Evolutionary conservation across 2,113 vertebrate genomes (phyloP), one percentile per base, ranked within the genome.

Genomic region (Cynocephalus volans): DNA sequence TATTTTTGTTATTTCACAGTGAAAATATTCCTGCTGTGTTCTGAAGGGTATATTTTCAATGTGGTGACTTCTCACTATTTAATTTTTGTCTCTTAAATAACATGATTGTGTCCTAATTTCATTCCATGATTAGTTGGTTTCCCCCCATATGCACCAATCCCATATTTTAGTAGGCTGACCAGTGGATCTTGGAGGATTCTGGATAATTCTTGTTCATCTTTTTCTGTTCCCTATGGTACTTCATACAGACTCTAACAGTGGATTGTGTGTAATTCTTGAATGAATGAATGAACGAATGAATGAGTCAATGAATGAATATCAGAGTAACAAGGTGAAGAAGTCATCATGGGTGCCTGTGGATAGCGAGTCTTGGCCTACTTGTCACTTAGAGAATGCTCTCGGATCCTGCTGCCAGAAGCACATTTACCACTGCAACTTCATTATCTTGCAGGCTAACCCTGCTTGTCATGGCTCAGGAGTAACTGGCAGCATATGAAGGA

Each of bases 31-130:
- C 24, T 62, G 14, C 50, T 31, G 6, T 82, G 60, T 93, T 94
- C 48, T 70, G n/a, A 88, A 94, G 70, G 28, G 48, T 67, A 64
- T 62, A 65, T 73, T 88, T 84, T 96, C 76, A 86, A 84, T 36
- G 48, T 77, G 48, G 21, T n/a, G 23, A 41, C 18, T 88, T 96
- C 83, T 87, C 23, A 73, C 19, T 52, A 69, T 52, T 70, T 88
- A 75, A 65, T 24, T 8, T 82, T 83, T 92, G 24, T 73, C 80
- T 86, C 69, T 58, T 81, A n/a, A 86, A 83, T n/a, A 77, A 82
- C 31, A 90, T 23, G 11, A 67, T 33, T 54, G 11, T 52, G 6
- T 84, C 24, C 58, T 88, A 67, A 93, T 77, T 90, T 88, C 7
- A 15, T 92, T 69, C 5, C 52, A 73, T 77, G 41, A 92, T 81